Base-by-base conservation (phyloP, 2,888 invertebrate genomes). In the Polyommatus icarus region DNA sequence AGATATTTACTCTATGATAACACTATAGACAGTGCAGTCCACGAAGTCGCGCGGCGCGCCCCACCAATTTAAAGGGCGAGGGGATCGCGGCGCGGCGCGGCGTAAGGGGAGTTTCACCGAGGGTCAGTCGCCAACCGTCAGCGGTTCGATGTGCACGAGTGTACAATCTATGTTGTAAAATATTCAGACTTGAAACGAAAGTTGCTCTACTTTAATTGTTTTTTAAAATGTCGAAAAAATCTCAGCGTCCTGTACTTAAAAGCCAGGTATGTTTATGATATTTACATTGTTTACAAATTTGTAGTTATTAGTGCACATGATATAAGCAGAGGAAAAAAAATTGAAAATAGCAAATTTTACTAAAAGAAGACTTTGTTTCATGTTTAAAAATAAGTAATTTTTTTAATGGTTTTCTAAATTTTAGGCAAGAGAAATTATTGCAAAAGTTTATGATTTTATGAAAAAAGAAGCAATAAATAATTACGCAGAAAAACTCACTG, bases 91-190 rank as follows among this genome's bases (percentile, higher is more conserved):
- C 32, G 50, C 50, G 75, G 76, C 32, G 32, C 32, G 76, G 76
- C 7, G 1, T 76, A 36, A 36, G 61, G 76, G 76, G 76, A 76
- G 36, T 36, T 36, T 8, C 36, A 36, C 36, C 36, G 36, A 36
- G 36, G 7, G 76, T 29, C 36, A 59, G 76, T 59, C 36, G 76
- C 59, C 36, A 76, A 59, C 76, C 61, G 76, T 76, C 76, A 59
- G 59, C 76, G 59, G 76, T 76, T 76, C 61, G 54, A 76, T 76
- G 59, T 36, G 36, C 76, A 61, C 36, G 59, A 76, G 15, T 76
- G 76, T 61, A 76, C n/a, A 76, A 6, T 61, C 61, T 76, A 36
- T 59, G 36, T 76, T 59, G 59, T 36, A 24, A 76, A 76, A 76
- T n/a, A 76, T 59, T 36, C 76, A 61, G 32, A 76, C 59, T 72